Base-by-base conservation (phyloP, 2,113 vertebrate genomes). In the Ia io region DNA sequence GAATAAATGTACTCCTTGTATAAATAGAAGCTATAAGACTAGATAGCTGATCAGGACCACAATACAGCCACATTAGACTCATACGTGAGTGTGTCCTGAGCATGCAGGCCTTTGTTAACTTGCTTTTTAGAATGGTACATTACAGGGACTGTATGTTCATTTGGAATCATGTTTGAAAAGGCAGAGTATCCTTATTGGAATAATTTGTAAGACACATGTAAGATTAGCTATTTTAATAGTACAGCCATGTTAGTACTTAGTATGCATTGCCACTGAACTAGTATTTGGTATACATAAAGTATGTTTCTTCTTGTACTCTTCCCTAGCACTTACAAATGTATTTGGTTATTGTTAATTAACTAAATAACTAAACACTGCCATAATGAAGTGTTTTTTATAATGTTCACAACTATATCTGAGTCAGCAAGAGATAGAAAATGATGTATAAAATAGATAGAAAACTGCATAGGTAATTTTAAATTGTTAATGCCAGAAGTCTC, bases 261-360 rank as follows among this genome's bases (percentile, higher is more conserved):
- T 69, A 47, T 40, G 28, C 47, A 74, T 44, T 61, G n/a, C 23
- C 79, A 74, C 2, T 86, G 61, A 59, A 49, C 51, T 73, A 51
- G 12, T 20, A 23, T 23, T 59, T 83, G 56, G 18, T 83, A 61
- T 37, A 12, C 84, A 53, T 12, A 32, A 61, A 83, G 16, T 91
- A 25, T 18, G 30, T 44, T 56, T 67, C 80, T 69, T 30, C 59
- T 79, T 61, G 7, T 32, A 20, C 18, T 76, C 28, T 88, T 88
- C 30, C 28, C 63, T 49, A 18, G 86, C 40, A 53, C 70, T 95
- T 93, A 85, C 59, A 83, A 63, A 56, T 82, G 65, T 35, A 84
- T 74, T 94, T 91, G 80, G 56, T 94, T 37, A 32, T 74, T 95
- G 59, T 77, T 76, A 93, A 32, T 51, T 76, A 84, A 49, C 61